Evolutionary conservation across 2,797 vertebrate genomes (phyloP), one percentile per base, ranked within the genome.

Genomic region (Tiaroga cobitis): DNA sequence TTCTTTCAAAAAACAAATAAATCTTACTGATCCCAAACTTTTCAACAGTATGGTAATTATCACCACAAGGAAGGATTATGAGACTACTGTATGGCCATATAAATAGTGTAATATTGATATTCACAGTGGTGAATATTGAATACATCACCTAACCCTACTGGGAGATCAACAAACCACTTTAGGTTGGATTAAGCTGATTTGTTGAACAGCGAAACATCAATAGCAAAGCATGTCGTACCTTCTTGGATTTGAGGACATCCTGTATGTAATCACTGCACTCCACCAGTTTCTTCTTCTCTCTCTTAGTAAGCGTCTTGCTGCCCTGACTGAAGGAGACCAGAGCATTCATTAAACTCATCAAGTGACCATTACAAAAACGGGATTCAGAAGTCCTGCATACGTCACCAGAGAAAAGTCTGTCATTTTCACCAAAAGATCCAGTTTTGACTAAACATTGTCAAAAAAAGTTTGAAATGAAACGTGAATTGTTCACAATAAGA

Each of bases 171-270:
- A 29, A 65, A 37, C 4, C 41, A 65, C 39, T 65, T 19, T 15
- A 79, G 9, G 15, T 8, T 54, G 9, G 21, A 61, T 46, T 78
- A 11, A 41, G 8, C 8, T 18, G 54, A 61, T 63, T 63, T 63
- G 16, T 32, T 32, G 13, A 63, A 10, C 56, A n/a, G 24, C 1
- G 13, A 37, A 26, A 91, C 82, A 86, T 65, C 4, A 13, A 18
- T 54, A 73, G 37, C 72, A 46, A 37, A 10, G 21, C 4, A 49
- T 37, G 19, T 73, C 87, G 69, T 67, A 96, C 95, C 95, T 96
- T 96, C 84, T 94, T 96, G 67, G 84, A 86, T 93, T 91, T 95
- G 89, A 96, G 91, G 6, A 95, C 91, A 49, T 95, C 93, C 69
- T 93, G 92, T 69, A 96, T 92, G 51, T 95, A 96, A 82, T 95